Evolutionary conservation across 1,140 invertebrate species (phyloP), one percentile per base, ranked within the genome.

Genomic region (Littorina saxatilis): DNA sequence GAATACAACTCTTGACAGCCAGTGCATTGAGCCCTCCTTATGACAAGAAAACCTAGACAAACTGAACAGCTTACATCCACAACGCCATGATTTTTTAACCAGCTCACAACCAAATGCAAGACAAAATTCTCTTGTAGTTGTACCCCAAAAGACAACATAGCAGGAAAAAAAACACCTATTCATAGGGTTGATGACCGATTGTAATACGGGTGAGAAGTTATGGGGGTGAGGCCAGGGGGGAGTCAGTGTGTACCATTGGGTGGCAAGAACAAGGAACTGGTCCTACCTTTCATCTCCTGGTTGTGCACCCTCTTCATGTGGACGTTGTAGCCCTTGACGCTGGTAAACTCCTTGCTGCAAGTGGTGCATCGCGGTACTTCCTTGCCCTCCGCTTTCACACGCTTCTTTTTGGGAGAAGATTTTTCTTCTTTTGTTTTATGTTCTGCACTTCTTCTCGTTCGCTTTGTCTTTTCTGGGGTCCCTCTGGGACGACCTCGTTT

Each of bases 301-400:
- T 61, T 78, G 37, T 78, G 76, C 9, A 78, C 52, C 35, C 76
- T 23, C 76, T 78, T 78, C 76, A 78, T 78, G 76, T 78, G 76
- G 23, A 63, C 27, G 37, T 78, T 63, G 76, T 78, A 78, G 35
- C 76, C 76, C 39, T 43, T 78, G 13, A 78, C 11, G 39, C 29
- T 63, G 35, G 55, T 27, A 47, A 78, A 78, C 4, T 63, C 39
- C 29, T 63, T 78, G 35, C 20, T 9, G 29, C 76, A 78, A 20
- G 15, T 39, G 13, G 35, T 40, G n/a, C 76, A 78, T 37, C n/a
- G 2, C 17, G 58, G 32, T 5, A 13, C 39, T 0, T 43, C 20
- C n/a, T 29, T 43, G 4, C 23, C 29, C 20, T 58, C 55, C 39
- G n/a, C 39, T 7, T 39, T 5, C 40, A 5, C 35, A 7, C n/a